These are phyloP conservation scores for Thalassoma bifasciatum DNA, from an alignment of 2,113 vertebrate genomes.

Conservation along the genomic window DNA sequence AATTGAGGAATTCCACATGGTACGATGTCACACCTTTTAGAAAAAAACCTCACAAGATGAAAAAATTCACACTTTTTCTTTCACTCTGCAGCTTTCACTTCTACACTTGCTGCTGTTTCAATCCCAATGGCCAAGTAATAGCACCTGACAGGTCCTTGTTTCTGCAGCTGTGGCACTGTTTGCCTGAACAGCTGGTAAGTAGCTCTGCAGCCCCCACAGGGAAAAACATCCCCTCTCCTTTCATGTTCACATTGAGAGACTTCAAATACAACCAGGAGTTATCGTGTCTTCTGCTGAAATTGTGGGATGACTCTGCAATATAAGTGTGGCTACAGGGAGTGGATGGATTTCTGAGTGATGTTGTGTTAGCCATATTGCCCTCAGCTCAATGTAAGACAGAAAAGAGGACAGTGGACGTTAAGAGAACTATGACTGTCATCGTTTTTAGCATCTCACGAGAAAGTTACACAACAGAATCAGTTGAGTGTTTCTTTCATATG, in stretches of 20 bases:
- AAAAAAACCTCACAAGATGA: neutral
- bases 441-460: neutral
- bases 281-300: conserved; percentile 31
- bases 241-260: conserved; percentile 47
- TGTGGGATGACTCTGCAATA: conserved; percentile 40
- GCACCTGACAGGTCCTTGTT: conserved; percentile 7
- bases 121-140: neutral
- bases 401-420: neutral
- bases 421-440: neutral
- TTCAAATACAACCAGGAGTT: conserved; percentile 51
- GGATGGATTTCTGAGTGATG: conserved; percentile 15
- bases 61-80: neutral
- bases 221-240: conserved; percentile 39
- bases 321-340: conserved; percentile 5
- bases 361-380: neutral
- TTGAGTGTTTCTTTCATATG: neutral
- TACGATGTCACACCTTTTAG: too few relatives aligned
- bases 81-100: neutral
- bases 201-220: conserved; percentile 40
- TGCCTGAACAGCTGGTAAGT: conserved; percentile 45
- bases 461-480: neutral
- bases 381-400: neutral
- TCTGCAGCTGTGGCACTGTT: conserved; percentile 22
- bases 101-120: neutral
- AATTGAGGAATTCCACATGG: too few relatives aligned